Evolutionary conservation across 1,140 invertebrate genomes (phyloP).

Genomic region (Globodera ellingtonae): DNA sequence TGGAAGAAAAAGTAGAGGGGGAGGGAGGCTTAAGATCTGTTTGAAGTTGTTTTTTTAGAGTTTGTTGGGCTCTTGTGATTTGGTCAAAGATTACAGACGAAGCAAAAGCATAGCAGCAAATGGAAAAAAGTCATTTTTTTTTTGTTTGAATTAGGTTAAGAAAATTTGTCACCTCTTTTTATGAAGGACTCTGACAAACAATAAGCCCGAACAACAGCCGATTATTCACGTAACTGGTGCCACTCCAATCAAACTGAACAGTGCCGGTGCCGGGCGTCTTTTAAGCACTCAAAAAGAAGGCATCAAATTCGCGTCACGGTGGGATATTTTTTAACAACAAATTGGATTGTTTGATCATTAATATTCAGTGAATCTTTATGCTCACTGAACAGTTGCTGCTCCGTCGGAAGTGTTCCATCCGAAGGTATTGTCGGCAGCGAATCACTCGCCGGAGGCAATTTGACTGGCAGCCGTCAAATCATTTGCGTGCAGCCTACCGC

Average conservation of each 20-base stretch:
- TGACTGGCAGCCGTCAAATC: background rate
- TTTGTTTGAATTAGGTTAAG: background rate
- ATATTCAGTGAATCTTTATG: conserved; percentile 70
- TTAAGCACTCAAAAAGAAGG: background rate
- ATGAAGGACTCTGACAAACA: background rate
- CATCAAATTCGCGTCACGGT: background rate
- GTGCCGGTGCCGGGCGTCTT: conserved; percentile 49
- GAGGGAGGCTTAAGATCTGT: no score
- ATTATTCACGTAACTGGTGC: conserved; percentile 55
- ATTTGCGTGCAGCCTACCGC: conserved; percentile 41
- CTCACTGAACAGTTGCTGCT: conserved; percentile 62
- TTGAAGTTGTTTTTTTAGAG: conserved; percentile 62
- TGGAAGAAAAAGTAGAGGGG: conserved; percentile 68
- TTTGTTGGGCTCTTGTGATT: conserved; percentile 75
- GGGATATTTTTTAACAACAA: background rate
- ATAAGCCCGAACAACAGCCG: background rate
- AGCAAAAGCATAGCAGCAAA: conserved; percentile 59
- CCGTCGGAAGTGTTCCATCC: conserved; percentile 65
- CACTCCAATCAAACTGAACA: conserved; percentile 71
- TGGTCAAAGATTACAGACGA: conserved; percentile 81
- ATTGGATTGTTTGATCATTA: conserved; percentile 43
- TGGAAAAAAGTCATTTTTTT: conserved; percentile 21
- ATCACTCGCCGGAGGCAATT: background rate
- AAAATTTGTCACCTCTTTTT: background rate
- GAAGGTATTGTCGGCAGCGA: background rate